Base-by-base conservation (phyloP, 2,113 vertebrate species). In the Corvus hawaiiensis region DNA sequence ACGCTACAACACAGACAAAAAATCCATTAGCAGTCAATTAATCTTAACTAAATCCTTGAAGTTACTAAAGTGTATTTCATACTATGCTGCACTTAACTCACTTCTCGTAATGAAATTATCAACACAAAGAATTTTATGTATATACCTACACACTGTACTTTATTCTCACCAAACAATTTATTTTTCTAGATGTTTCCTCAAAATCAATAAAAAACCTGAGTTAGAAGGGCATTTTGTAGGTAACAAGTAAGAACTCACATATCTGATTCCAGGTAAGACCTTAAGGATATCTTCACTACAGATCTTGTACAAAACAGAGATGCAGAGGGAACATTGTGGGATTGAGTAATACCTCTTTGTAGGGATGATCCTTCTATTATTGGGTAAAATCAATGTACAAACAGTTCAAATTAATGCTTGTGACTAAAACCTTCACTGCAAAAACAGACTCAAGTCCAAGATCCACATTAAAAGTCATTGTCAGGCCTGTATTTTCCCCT, bases 261-360 rank as follows among this genome's bases (percentile, higher is more conserved):
- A 66, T 30, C 37, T 49, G n/a, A 71, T 48, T 74, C n/a, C 28
- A 89, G 7, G 3, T 21, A 66, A 55, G 18, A 69, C 41, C 17
- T 71, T 30, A 46, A 13, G 33, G 8, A 8, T 52, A 80, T 37
- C 41, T 52, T 62, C 26, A 28, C 20, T 58, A 7, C 2, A 39
- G 1, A 1, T 41, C 23, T 37, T 1, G 3, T 8, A 66, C 13
- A 69, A 69, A 90, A 73, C 16, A 49, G 16, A 39, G 7, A n/a
- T 1, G 1, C 20, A 71, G 26, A 58, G 10, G 23, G 32, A 69
- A 87, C 3, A 4, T 0, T 28, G 21, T 23, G 8, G n/a, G 43
- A 92, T 12, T 19, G 10, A 75, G 9, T 10, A 75, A 62, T 11
- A 59, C 8, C 9, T 43, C 41, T 43, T 69, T 23, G 11, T 43